Evolutionary conservation across 2,888 invertebrate genomes (phyloP).

Genomic region (Orchesella flavescens): DNA sequence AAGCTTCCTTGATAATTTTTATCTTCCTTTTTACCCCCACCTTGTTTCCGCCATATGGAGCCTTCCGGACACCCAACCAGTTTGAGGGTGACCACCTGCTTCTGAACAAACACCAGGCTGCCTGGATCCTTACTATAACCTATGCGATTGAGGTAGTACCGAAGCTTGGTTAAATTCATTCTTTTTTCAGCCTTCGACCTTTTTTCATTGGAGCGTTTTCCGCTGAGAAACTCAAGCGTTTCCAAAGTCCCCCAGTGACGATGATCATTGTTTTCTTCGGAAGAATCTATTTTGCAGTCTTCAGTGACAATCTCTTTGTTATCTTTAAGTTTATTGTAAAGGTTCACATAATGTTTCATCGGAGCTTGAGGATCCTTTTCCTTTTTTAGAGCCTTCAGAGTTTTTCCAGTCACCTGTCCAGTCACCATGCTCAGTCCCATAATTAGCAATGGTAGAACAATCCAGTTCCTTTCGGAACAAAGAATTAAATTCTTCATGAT

Average conservation of each 20-base stretch:
- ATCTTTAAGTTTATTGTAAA: no score
- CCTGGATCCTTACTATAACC: slow-evolving; percentile 39
- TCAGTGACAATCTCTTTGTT: neutral
- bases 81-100: slow-evolving; percentile 27
- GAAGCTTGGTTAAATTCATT: neutral
- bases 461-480: no score
- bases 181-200: neutral
- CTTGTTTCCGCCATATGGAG: slow-evolving; percentile 12
- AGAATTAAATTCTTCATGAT: no score
- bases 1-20: neutral
- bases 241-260: slow-evolving; percentile 30
- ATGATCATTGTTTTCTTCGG: neutral
- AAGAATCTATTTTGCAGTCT: neutral
- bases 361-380: no score
- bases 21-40: slow-evolving; percentile 19
- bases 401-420: no score
- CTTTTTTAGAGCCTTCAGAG: no score
- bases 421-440: no score
- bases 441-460: no score
- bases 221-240: slow-evolving; percentile 15
- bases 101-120: slow-evolving; percentile 20
- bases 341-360: no score
- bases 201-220: neutral
- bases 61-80: slow-evolving; percentile 10
- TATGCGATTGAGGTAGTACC: slow-evolving; percentile 14